A percentile compares a stretch with the other conserved stretches of the same genome.
Conservation (phyloP, 2,113 vertebrate species). For the Megaceryle torquata region DNA sequence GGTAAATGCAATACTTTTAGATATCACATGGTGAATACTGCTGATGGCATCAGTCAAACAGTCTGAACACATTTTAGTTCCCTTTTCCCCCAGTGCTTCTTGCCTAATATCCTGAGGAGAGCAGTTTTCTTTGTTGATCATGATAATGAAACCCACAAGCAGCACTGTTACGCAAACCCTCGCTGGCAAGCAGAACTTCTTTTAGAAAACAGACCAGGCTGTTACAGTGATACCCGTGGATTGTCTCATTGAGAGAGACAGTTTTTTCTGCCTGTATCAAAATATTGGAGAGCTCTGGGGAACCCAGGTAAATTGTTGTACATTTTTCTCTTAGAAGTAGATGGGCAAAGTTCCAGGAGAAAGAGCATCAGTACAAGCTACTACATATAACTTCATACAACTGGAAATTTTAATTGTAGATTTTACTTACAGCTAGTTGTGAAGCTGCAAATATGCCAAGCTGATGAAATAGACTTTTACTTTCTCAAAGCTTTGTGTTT, state of each 20-base stretch:
- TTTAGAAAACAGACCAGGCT: neutral
- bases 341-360: neutral
- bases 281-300: neutral
- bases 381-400: neutral
- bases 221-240: neutral
- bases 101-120: constrained; percentile 69
- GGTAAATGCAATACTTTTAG: neutral
- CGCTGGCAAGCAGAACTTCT: neutral
- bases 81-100: constrained; percentile 54
- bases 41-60: constrained; percentile 36
- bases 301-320: constrained; percentile 38
- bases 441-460: neutral
- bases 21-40: constrained; percentile 28
- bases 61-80: constrained; percentile 62
- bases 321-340: neutral
- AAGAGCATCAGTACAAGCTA: neutral
- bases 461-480: neutral
- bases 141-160: neutral
- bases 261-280: neutral
- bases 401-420: neutral
- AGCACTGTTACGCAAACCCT: neutral
- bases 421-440: neutral
- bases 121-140: constrained; percentile 12
- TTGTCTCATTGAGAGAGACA: neutral
- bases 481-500: neutral